Evolutionary conservation across 1,140 invertebrate species (phyloP), one percentile per base, ranked within the genome.

Genomic region (Copidosoma floridanum): DNA sequence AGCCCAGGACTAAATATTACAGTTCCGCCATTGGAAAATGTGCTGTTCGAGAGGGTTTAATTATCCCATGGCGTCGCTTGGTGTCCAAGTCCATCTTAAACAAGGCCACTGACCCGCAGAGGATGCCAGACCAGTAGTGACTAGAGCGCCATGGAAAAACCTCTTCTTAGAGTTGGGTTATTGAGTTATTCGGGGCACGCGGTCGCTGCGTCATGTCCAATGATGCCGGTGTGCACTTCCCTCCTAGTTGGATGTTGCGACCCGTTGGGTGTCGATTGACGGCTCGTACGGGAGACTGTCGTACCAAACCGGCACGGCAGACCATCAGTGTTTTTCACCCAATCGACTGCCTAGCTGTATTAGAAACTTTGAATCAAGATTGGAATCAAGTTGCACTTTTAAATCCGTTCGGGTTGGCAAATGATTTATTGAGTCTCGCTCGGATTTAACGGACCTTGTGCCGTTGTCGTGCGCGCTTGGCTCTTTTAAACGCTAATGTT

Each of bases 101-200:
- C 73, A 85, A 82, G 86, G 85, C 84, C 80, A 83, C n/a, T 67
- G 29, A 12, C 11, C 48, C 48, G 26, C 7, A 52, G 48, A 52
- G 29, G 3, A 18, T 21, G 29, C 24, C 24, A 51, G 32, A 68
- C 73, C 70, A 68, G 71, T 67, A 69, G 67, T 12, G 62, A 66
- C 67, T 61, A 64, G 60, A 27, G 74, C 71, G 74, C 72, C 72
- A 77, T 78, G 81, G 82, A 76, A 81, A 81, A 79, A 72, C 76
- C 73, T 82, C 82, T 85, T 81, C 84, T 82, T 76, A 84, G 88
- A 90, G 88, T 90, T 86, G 86, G 83, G 87, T 90, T 90, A 88
- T 58, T 65, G 26, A 57, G 44, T 66, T 62, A 65, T 61, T 67
- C 65, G 65, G 65, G 70, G 71, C 66, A 68, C 67, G 70, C 69